These are phyloP conservation scores for Drepana falcataria DNA, from an alignment of 2,888 invertebrate genomes.

Conservation along the genomic window DNA sequence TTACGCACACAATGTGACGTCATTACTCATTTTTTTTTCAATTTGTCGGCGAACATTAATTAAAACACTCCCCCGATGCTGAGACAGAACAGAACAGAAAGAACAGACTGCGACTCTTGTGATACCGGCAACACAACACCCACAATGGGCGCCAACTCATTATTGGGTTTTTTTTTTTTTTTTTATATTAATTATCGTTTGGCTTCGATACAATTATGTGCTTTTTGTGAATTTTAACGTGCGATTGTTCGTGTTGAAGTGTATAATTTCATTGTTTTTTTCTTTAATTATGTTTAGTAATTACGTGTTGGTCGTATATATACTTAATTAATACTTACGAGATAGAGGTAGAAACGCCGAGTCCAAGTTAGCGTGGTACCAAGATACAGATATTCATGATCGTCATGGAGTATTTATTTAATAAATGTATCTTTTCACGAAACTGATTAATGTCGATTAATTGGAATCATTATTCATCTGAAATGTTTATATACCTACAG, in stretches of 20 bases:
- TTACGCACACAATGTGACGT: slow-evolving; percentile 33
- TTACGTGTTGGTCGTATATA: too few relatives aligned
- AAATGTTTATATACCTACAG: too few relatives aligned
- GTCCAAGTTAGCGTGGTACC: too few relatives aligned
- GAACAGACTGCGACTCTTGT: slow-evolving; percentile 22
- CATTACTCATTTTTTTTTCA: slow-evolving; percentile 64
- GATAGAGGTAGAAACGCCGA: too few relatives aligned
- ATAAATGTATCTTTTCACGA: too few relatives aligned
- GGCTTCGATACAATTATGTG: neutral
- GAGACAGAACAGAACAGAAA: slow-evolving; percentile 32
- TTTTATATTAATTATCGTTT: slow-evolving; percentile 8
- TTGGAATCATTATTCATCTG: too few relatives aligned
- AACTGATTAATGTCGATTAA: too few relatives aligned
- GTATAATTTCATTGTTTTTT: neutral
- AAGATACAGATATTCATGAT: too few relatives aligned
- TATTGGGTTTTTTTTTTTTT: too few relatives aligned
- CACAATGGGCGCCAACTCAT: slow-evolving; percentile 22
- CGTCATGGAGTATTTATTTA: too few relatives aligned
- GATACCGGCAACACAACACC: slow-evolving; percentile 25
- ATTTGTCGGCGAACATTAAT: slow-evolving; percentile 63
- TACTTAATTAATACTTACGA: too few relatives aligned
- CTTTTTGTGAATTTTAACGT: neutral
- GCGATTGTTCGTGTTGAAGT: neutral
- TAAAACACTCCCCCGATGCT: slow-evolving; percentile 59
- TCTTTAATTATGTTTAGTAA: too few relatives aligned